Conservation (phyloP, 2,888 invertebrate genomes). For the Adelphocoris suturalis region DNA sequence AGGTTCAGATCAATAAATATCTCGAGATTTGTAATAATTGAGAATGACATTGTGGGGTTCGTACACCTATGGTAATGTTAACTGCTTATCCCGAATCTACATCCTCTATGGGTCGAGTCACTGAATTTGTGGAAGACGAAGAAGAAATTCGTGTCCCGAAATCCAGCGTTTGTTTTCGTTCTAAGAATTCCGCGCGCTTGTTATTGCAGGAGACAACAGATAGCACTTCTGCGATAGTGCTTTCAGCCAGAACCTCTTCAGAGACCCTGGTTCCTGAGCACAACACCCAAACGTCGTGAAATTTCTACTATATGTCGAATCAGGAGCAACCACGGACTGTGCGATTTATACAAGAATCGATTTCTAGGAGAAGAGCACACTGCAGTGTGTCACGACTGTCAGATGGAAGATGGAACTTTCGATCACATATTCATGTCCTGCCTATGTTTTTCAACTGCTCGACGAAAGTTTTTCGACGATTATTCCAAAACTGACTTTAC, state of each 20-base stretch:
- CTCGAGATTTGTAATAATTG: too few species aligned
- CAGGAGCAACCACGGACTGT: background rate
- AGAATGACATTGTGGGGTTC: too few species aligned
- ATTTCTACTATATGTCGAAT: background rate
- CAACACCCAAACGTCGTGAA: background rate
- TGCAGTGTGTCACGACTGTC: background rate
- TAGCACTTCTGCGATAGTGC: too few species aligned
- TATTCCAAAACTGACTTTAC: background rate
- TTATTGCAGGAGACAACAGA: too few species aligned
- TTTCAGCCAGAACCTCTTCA: background rate
- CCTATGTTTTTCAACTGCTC: background rate
- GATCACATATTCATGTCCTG: background rate
- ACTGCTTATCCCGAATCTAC: too few species aligned
- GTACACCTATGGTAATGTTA: too few species aligned
- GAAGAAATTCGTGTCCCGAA: too few species aligned
- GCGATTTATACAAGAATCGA: background rate
- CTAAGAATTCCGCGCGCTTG: too few species aligned
- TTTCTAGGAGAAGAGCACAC: background rate
- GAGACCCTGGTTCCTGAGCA: background rate
- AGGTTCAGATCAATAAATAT: too few species aligned
- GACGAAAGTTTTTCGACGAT: background rate
- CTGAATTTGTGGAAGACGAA: too few species aligned
- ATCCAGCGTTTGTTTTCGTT: too few species aligned
- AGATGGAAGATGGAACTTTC: background rate
- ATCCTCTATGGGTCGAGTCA: too few species aligned